Base-by-base conservation (phyloP, 2,113 vertebrate species). In the Mystacornis crossleyi region DNA sequence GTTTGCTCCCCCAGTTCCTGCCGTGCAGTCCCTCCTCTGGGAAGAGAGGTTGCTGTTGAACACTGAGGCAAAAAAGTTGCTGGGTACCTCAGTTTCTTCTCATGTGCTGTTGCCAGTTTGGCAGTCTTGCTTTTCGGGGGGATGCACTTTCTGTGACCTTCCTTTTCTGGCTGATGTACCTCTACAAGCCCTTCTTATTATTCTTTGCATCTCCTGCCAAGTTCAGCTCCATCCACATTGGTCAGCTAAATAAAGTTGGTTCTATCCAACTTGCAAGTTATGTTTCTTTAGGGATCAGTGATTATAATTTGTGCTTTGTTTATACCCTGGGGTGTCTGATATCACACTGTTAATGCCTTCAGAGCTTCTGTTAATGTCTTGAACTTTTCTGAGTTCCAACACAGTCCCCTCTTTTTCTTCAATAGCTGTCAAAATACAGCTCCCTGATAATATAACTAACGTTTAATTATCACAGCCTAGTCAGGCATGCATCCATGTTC, bases 301-400 rank as follows among this genome's bases (percentile, higher is more conserved):
- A 75, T 69, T 92, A 58, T 75, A 81, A 66, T 96, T 74, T 81
- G 73, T 79, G 78, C 28, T 90, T 89, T 91, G 57, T 91, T 91
- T 95, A 81, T 89, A 18, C 81, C 60, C 92, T 60, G 38, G 14
- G 28, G 61, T 87, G 65, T 81, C 81, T 81, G 57, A 61, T 85
- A 94, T 55, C 66, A 81, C 40, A 28, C n/a, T 82, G 26, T 26
- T 93, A 74, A 72, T 90, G 79, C 51, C 66, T 96, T 93, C 81
- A 93, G 45, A 93, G 53, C 65, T 94, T 85, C 81, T 94, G 57
- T 36, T 84, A 60, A 70, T 85, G 18, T 75, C 4, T 2, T 85
- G 61, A 89, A 69, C 66, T 93, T 85, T 55, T 45, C 67, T 64
- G 53, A 87, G 33, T 69, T 93, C 57, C 58, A 34, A 5, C 69